Evolutionary conservation across 2,113 vertebrate species (phyloP).

Genomic region (Pelmatolapia mariae): DNA sequence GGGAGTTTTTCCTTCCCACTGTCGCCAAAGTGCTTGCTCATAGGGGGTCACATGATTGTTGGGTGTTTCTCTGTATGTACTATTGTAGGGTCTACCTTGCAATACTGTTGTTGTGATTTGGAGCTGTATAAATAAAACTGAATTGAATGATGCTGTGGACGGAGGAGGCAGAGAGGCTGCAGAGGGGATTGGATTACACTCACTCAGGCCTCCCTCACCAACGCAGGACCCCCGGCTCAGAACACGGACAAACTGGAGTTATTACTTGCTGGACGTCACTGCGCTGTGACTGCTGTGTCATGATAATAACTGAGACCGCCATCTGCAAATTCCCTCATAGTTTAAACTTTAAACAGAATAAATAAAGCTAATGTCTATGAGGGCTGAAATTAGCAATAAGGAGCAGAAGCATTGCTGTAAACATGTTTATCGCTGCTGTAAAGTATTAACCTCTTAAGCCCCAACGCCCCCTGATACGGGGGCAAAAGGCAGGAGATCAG

Average conservation of each 20-base stretch:
- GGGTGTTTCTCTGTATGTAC: too few relatives aligned
- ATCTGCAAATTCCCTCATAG: neutral
- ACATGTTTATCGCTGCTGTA: neutral
- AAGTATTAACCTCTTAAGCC: too few relatives aligned
- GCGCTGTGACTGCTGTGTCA: neutral
- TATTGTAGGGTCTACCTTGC: too few relatives aligned
- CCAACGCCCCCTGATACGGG: too few relatives aligned
- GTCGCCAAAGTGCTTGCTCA: too few relatives aligned
- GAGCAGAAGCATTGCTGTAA: neutral
- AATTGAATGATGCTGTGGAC: neutral
- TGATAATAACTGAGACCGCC: neutral
- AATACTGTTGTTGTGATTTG: too few relatives aligned
- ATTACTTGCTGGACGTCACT: neutral
- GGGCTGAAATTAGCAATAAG: neutral
- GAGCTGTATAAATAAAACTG: too few relatives aligned
- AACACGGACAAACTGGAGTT: neutral
- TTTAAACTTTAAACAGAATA: neutral
- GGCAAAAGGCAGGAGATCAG: too few relatives aligned
- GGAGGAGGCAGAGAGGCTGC: neutral
- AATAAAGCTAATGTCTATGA: accelerated
- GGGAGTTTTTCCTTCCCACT: too few relatives aligned
- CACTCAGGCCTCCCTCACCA: neutral
- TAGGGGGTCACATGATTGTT: too few relatives aligned
- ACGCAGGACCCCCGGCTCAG: neutral
- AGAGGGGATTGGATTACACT: neutral